phyloP scores from a whole-genome alignment of 2,113 vertebrate genomes.

The Tupaia chinensis region DNA sequence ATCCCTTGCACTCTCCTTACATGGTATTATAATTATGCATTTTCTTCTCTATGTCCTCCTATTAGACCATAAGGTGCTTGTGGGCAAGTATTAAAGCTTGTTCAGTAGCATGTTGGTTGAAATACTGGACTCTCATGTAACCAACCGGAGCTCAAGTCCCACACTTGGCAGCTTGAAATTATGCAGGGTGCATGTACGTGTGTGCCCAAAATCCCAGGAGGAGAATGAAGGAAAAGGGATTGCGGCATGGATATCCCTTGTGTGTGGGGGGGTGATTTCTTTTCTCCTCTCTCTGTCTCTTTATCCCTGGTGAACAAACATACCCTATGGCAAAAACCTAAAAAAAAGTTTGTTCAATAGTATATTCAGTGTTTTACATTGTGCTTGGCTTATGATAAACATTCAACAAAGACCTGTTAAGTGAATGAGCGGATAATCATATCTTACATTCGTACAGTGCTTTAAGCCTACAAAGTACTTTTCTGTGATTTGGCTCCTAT shows the following conservation, averaged over 20 bases:
- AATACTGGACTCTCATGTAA: too few relatives aligned
- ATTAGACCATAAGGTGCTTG: background rate
- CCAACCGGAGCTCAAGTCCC: too few relatives aligned
- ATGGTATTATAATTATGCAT: background rate
- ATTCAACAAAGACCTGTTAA: conserved; percentile 26
- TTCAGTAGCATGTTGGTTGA: background rate
- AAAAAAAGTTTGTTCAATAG: background rate
- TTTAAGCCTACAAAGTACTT: background rate
- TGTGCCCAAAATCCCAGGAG: too few relatives aligned
- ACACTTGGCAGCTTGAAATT: too few relatives aligned
- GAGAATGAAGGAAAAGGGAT: too few relatives aligned
- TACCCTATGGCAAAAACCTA: too few relatives aligned
- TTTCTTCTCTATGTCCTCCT: conserved; percentile 10
- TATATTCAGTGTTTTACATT: conserved; percentile 36
- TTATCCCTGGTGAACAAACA: too few relatives aligned
- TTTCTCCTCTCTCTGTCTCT: too few relatives aligned
- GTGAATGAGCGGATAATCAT: conserved; percentile 33
- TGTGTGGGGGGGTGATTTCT: too few relatives aligned
- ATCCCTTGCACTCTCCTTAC: background rate
- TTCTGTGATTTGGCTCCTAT: background rate
- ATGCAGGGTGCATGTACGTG: too few relatives aligned
- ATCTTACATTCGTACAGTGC: background rate
- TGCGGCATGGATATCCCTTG: too few relatives aligned
- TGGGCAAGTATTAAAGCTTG: conserved; percentile 2
- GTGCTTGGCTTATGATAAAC: background rate